phyloP scores from a whole-genome alignment of 2,888 invertebrate species.

The Heliconius ismenius region DNA sequence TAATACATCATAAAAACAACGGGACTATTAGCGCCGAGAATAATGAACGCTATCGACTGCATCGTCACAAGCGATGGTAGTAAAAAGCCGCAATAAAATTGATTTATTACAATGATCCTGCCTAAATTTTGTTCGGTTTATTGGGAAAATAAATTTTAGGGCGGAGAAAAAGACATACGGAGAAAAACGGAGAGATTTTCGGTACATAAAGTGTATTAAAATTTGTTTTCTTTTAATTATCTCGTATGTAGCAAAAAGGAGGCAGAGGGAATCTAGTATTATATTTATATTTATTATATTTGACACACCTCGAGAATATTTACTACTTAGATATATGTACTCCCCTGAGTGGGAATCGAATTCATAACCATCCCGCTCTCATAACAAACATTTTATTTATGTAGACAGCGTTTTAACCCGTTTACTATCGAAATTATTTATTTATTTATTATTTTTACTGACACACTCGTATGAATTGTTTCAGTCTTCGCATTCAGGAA shows the following conservation, averaged over 20 bases:
- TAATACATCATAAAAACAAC: slow-evolving; percentile 19
- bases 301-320: too few species aligned
- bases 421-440: slow-evolving; percentile 15
- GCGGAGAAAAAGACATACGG: neutral
- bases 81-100: slow-evolving; percentile 39
- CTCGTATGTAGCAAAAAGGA: too few species aligned
- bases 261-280: too few species aligned
- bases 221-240: too few species aligned
- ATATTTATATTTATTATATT: too few species aligned
- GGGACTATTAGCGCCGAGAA: slow-evolving; percentile 17
- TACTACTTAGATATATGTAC: too few species aligned
- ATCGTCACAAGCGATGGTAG: slow-evolving; percentile 28
- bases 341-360: too few species aligned
- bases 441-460: neutral
- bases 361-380: neutral
- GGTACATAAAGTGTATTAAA: too few species aligned
- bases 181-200: neutral
- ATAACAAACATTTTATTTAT: neutral
- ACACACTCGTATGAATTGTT: slow-evolving; percentile 21
- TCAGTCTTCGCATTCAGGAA: slow-evolving; percentile 8
- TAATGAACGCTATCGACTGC: slow-evolving; percentile 33
- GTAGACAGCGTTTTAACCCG: neutral
- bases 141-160: neutral
- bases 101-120: slow-evolving; percentile 32
- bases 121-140: neutral